Evolutionary conservation across 2,888 invertebrate genomes (phyloP).

Genomic region (Ectobius pallidus): DNA sequence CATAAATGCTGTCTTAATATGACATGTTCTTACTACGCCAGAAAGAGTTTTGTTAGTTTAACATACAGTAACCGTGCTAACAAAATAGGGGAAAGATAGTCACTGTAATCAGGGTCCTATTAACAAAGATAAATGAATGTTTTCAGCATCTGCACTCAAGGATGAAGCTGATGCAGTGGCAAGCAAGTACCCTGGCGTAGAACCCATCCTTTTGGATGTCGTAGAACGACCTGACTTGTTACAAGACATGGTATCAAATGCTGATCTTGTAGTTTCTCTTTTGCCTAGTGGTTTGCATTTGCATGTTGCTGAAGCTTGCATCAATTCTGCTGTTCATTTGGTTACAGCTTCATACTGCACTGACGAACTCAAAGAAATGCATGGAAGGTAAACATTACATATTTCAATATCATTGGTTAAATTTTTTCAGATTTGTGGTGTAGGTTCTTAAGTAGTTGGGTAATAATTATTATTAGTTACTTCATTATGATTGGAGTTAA

Average conservation of each 20-base stretch:
- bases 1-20: too few relatives aligned
- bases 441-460: too few relatives aligned
- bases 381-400: slow-evolving; percentile 75
- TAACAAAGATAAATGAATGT: too few relatives aligned
- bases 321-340: slow-evolving; percentile 85
- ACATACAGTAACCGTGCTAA: too few relatives aligned
- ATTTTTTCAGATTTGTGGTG: too few relatives aligned
- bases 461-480: too few relatives aligned
- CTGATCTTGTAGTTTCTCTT: slow-evolving; percentile 83
- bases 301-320: slow-evolving; percentile 83
- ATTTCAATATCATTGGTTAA: background rate
- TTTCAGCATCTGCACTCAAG: slow-evolving; percentile 77
- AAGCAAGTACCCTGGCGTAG: slow-evolving; percentile 74
- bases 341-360: slow-evolving; percentile 96
- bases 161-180: slow-evolving; percentile 89
- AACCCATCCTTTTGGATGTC: slow-evolving; percentile 83
- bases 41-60: too few relatives aligned
- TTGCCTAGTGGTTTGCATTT: slow-evolving; percentile 92
- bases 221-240: slow-evolving; percentile 71
- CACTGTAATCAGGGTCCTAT: too few relatives aligned
- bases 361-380: slow-evolving; percentile 79
- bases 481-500: too few relatives aligned
- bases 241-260: slow-evolving; percentile 71
- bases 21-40: too few relatives aligned
- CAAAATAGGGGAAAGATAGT: too few relatives aligned